Conservation (phyloP, 2,113 vertebrate species). For the Narcine bancroftii region DNA sequence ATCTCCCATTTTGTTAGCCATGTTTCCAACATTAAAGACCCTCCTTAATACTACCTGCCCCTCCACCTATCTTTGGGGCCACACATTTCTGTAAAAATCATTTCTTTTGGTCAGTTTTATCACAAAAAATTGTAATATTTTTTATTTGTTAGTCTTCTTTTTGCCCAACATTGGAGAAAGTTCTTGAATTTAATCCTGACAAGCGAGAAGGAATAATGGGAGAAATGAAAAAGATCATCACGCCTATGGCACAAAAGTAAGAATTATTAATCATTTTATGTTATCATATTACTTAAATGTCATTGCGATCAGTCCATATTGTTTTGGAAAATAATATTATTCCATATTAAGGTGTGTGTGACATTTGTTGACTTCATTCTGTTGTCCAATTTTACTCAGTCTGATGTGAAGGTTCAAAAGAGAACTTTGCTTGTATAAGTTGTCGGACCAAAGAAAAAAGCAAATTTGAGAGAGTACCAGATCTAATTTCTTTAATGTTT, state of each 20-base stretch:
- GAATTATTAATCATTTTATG: conserved; percentile 39
- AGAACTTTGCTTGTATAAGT: too few species aligned
- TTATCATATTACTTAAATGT: not conserved
- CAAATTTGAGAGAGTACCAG: not conserved
- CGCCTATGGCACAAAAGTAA: conserved; percentile 90
- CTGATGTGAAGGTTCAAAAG: not conserved
- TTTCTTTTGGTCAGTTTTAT: not conserved
- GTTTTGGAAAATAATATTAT: not conserved
- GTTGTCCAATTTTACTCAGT: not conserved
- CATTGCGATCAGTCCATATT: not conserved
- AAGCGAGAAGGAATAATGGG: conserved; percentile 74
- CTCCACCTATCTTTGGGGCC: too few species aligned
- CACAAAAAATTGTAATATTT: not conserved
- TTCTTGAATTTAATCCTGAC: conserved; percentile 66
- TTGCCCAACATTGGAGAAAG: conserved; percentile 72
- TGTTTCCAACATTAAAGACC: too few species aligned
- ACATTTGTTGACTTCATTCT: not conserved
- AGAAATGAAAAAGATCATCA: conserved; percentile 90
- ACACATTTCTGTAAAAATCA: too few species aligned
- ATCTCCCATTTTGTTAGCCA: too few species aligned
- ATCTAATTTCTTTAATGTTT: not conserved
- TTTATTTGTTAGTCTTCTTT: conserved; percentile 61
- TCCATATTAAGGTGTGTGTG: not conserved
- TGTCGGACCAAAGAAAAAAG: not conserved
- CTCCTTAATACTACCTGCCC: too few species aligned